Evolutionary conservation across 2,888 invertebrate genomes (phyloP), one percentile per base, ranked within the genome.

Genomic region (Trichopria drosophilae): DNA sequence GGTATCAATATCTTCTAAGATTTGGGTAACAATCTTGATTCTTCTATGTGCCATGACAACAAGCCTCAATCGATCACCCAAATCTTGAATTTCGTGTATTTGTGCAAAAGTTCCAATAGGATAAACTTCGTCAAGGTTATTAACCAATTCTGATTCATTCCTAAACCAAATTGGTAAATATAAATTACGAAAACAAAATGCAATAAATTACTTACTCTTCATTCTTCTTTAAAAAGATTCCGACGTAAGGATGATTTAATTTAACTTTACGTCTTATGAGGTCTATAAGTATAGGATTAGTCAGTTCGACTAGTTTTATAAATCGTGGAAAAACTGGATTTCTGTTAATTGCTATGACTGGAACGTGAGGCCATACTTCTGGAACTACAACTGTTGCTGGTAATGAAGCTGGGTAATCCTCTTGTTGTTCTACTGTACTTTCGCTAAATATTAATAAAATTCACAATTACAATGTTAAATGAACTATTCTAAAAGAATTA

Each of bases 281-380:
- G 71, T 93, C 90, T 69, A 95, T 92, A 46, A 99, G 79, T 44
- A 84, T 81, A 32, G 92, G 90, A 77, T 97, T 90, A 23, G 88
- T 84, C 31, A 97, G 91, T 82, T 98, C 98, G 57, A 99, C 86
- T 61, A 99, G 84, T 79, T 99, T 99, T 63, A 98, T 95, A 76
- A 99, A 99, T 63, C 93, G 85, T 15, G 99, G 99, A 79, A 99
- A 99, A 1, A 99, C 90, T 4, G 98, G 97, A 79, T 96, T 93
- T 62, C 95, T 84, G 67, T 83, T 88, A 58, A 98, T 90, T 0
- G 97, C 94, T 61, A 99, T 88, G 6, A 98, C 86, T 3, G 99
- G 99, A 15, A 99, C 87, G 72, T 91, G 88, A 0, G 99, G 98
- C 90, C 95, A 97, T 7, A 91, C 87, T 74, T 97, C 97, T 1